Evolutionary conservation across 2,888 invertebrate species (phyloP).

Genomic region (Aquatica leii): DNA sequence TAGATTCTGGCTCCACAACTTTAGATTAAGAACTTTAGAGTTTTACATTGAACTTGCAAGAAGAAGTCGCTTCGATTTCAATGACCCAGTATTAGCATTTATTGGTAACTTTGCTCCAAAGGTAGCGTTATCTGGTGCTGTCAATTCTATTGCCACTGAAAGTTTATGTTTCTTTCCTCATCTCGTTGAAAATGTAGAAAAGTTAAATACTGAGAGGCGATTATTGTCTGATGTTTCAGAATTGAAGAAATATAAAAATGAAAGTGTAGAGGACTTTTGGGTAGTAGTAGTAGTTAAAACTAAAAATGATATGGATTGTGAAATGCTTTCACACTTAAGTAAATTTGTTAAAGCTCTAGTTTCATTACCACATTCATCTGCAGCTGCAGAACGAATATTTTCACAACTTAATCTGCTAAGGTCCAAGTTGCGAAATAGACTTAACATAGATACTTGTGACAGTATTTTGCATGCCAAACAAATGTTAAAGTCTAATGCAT

Average conservation of each 20-base stretch:
- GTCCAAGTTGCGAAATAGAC: slow-evolving; percentile 8
- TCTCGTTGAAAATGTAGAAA: slow-evolving; percentile 9
- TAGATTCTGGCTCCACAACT: neutral
- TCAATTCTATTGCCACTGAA: neutral
- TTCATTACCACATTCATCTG: slow-evolving; percentile 17
- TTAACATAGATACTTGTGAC: slow-evolving; percentile 4
- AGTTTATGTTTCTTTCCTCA: neutral
- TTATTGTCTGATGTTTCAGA: neutral
- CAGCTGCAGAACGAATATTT: slow-evolving; percentile 21
- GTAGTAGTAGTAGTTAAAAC: neutral
- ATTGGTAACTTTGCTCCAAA: neutral
- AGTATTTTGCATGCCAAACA: slow-evolving; percentile 15
- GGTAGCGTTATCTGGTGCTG: neutral
- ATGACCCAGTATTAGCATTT: neutral
- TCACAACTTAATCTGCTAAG: slow-evolving; percentile 18
- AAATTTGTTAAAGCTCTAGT: slow-evolving; percentile 8
- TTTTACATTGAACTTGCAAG: neutral
- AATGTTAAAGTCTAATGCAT: neutral
- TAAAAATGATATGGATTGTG: slow-evolving; percentile 5
- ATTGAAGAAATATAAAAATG: neutral
- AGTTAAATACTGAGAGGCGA: slow-evolving; percentile 18
- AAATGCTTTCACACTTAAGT: slow-evolving; percentile 12
- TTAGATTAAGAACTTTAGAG: no score
- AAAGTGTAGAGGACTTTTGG: slow-evolving; percentile 11
- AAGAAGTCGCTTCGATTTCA: no score